Evolutionary conservation across 2,888 invertebrate species (phyloP).

Genomic region (Stegana nigrithorax): DNA sequence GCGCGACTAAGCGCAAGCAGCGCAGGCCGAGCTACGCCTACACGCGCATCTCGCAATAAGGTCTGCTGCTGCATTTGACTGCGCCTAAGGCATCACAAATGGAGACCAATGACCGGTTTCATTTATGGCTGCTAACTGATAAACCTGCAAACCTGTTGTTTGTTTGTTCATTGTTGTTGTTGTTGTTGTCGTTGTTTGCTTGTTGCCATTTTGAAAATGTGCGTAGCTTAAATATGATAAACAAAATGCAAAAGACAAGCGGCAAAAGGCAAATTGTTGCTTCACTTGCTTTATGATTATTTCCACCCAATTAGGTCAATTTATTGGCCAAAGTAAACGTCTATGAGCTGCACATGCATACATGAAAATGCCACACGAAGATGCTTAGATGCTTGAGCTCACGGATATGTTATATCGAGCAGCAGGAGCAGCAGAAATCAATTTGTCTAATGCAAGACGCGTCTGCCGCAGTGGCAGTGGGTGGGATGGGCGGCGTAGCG

Average conservation of each 20-base stretch:
- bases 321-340: constrained; percentile 62
- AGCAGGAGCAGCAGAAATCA: constrained; percentile 50
- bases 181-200: not conserved
- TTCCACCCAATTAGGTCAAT: constrained; percentile 66
- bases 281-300: constrained; percentile 64
- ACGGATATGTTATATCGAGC: constrained; percentile 42
- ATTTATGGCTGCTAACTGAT: constrained; percentile 6
- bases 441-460: constrained; percentile 53
- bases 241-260: not conserved
- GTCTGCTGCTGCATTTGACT: not conserved
- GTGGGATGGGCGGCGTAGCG: too few relatives aligned
- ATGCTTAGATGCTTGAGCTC: constrained; percentile 29
- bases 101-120: constrained; percentile 12
- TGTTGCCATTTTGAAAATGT: constrained; percentile 8
- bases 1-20: too few relatives aligned
- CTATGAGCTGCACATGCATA: constrained; percentile 3
- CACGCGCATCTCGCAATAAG: constrained; percentile 9
- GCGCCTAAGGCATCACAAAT: too few relatives aligned
- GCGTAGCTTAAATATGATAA: not conserved
- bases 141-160: constrained; percentile 7
- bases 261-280: not conserved
- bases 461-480: too few relatives aligned
- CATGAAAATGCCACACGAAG: not conserved
- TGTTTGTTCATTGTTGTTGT: not conserved
- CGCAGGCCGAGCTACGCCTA: not conserved